A percentile compares a stretch with the other conserved stretches of the same genome.
Evolutionary conservation across 2,113 vertebrate species (phyloP).

Genomic region (Diadophis punctatus): DNA sequence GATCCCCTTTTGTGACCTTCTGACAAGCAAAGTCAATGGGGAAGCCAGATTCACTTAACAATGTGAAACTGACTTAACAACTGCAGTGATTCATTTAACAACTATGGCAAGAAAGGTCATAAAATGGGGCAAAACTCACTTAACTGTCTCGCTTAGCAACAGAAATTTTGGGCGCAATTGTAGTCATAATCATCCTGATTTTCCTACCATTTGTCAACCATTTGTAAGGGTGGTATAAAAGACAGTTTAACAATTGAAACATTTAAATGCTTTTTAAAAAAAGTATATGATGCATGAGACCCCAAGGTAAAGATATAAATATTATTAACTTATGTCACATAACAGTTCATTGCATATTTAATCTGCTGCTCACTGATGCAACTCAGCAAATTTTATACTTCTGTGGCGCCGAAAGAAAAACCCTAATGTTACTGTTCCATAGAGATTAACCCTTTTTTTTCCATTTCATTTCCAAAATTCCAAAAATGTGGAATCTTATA

Average conservation of each 20-base stretch:
- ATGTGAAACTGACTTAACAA: not conserved
- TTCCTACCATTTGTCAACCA: not conserved
- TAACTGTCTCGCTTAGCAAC: not conserved
- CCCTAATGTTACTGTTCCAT: not conserved
- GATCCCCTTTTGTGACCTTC: not conserved
- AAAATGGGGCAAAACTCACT: not conserved
- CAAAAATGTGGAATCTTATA: not conserved
- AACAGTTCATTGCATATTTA: conserved; percentile 12
- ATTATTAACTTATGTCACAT: conserved; percentile 2
- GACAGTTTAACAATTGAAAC: not conserved
- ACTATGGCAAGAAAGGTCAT: not conserved
- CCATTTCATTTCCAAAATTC: not conserved
- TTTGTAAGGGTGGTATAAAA: not conserved
- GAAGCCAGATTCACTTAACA: not conserved
- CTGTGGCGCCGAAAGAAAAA: not conserved
- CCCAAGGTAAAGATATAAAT: not conserved
- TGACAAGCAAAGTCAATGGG: not conserved
- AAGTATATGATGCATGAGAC: not conserved
- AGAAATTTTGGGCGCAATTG: no score
- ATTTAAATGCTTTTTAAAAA: not conserved
- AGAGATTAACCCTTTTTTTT: not conserved
- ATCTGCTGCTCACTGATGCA: not conserved
- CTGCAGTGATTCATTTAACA: not conserved
- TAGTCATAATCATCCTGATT: no score
- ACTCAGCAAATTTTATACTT: not conserved